Percentiles rank a stretch among this genome's conserved stretches.
Conservation (phyloP, 1,140 invertebrate species). For the Dufourea novaeangliae region DNA sequence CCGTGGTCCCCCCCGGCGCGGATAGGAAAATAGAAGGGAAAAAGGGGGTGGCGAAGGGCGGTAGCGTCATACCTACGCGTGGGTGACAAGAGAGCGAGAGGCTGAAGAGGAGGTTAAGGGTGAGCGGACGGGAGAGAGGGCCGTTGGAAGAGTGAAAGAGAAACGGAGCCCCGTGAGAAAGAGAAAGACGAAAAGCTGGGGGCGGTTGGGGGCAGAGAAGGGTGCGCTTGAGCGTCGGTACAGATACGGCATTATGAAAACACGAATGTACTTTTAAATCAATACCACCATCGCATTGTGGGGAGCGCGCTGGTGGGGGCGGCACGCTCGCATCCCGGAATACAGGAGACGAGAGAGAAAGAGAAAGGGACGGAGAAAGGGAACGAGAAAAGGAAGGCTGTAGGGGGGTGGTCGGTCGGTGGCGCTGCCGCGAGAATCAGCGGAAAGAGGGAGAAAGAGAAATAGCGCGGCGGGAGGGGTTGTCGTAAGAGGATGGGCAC, state of each 20-base stretch:
- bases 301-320: constrained; percentile 70
- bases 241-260: constrained; percentile 83
- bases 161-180: constrained; percentile 3
- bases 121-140: neutral
- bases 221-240: constrained; percentile 70
- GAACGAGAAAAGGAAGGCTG: neutral
- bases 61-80: constrained; percentile 33
- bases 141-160: constrained; percentile 13
- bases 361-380: constrained; percentile 12
- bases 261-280: constrained; percentile 83
- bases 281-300: constrained; percentile 81
- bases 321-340: constrained; percentile 65
- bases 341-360: constrained; percentile 45
- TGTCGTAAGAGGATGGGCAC: constrained; percentile 56
- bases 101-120: constrained; percentile 38
- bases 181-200: constrained; percentile 35
- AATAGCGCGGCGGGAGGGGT: constrained; percentile 6
- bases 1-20: neutral
- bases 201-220: constrained; percentile 61
- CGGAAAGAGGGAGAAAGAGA: constrained; percentile 26
- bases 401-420: no score
- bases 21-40: constrained; percentile 21
- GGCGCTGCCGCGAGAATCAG: no score
- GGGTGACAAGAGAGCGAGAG: constrained; percentile 37
- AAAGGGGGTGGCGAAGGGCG: constrained; percentile 32